phyloP scores from a whole-genome alignment of 2,113 vertebrate species.

The Ailuropoda melanoleuca region DNA sequence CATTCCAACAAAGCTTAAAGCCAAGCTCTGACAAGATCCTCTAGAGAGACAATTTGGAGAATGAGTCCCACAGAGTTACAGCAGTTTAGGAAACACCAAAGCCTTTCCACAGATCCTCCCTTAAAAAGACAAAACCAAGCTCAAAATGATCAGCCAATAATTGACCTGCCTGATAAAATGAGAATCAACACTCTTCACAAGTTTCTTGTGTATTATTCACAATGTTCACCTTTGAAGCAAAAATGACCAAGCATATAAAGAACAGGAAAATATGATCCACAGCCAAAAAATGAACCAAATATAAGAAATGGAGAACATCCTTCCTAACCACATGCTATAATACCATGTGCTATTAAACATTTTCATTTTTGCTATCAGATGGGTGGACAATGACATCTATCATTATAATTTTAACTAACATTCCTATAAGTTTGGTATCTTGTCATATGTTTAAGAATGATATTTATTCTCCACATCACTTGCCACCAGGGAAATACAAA shows the following conservation, averaged over 20 bases:
- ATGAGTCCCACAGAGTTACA: not conserved
- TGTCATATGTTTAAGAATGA: slow-evolving; percentile 10
- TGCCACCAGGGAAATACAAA: not conserved
- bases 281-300: not conserved
- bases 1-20: not conserved
- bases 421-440: not conserved
- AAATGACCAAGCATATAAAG: slow-evolving; percentile 26
- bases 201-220: slow-evolving; percentile 15
- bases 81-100: not conserved
- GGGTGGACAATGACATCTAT: not conserved
- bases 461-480: not conserved
- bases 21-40: not conserved
- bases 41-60: not conserved
- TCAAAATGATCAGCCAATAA: not conserved
- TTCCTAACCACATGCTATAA: not conserved
- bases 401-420: not conserved
- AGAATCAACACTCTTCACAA: not conserved
- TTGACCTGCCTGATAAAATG: not conserved
- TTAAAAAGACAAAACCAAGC: slow-evolving; percentile 10
- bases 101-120: not conserved
- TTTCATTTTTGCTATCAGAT: slow-evolving; percentile 6
- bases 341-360: not conserved
- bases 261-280: not conserved
- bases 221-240: not conserved
- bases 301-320: not conserved